phyloP scores from a whole-genome alignment of 92 coral and sea anemone species.

The Micromussa lordhowensis region DNA sequence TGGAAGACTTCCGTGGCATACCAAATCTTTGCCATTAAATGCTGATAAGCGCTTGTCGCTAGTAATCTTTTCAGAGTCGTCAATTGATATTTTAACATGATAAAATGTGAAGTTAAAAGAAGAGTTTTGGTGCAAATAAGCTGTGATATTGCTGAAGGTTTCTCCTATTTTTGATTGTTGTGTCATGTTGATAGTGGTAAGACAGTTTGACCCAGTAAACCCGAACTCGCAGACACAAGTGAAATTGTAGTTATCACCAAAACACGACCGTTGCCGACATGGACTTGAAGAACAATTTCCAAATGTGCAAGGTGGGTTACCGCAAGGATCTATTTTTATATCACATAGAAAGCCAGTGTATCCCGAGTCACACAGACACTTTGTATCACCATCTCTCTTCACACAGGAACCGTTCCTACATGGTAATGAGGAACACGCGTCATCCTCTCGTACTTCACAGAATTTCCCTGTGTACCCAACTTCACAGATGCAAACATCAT shows the following conservation, averaged over 20 bases:
- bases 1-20: not conserved
- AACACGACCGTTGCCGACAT: conserved; percentile 54
- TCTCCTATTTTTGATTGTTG: not conserved
- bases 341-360: conserved; percentile 66
- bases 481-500: conserved; percentile 56
- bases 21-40: not conserved
- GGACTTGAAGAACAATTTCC: conserved; percentile 57
- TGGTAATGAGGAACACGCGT: conserved; percentile 42
- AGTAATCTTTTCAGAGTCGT: not conserved
- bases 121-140: not conserved
- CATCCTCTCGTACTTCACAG: conserved; percentile 23
- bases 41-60: not conserved
- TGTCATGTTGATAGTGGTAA: conserved; percentile 17
- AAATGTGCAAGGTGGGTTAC: conserved; percentile 20
- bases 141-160: not conserved
- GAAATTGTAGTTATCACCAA: conserved; percentile 13
- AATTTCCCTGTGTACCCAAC: conserved; percentile 54
- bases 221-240: conserved; percentile 53
- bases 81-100: not conserved
- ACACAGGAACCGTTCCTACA: conserved; percentile 63
- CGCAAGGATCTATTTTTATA: conserved; percentile 37
- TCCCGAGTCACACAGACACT: conserved; percentile 59
- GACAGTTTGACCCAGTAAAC: conserved; percentile 47
- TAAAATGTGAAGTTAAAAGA: not conserved
- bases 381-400: conserved; percentile 24